Base-by-base conservation (phyloP, 1,140 invertebrate genomes). In the Diorhabda carinulata region DNA sequence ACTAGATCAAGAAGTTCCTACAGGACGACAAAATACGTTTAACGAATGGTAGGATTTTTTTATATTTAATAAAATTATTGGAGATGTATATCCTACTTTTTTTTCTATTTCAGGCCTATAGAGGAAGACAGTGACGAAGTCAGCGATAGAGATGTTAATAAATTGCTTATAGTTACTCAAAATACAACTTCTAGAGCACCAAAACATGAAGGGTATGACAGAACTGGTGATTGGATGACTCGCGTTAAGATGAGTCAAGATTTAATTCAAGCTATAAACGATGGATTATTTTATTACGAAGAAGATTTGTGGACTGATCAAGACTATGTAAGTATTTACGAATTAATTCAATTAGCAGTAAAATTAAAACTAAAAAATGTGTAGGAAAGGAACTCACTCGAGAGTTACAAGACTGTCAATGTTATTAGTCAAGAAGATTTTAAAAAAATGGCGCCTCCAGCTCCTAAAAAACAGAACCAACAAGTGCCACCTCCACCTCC, bases 91-190 rank as follows among this genome's bases (percentile, higher is more conserved):
- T 8, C 47, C n/a, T 4, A 58, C 45, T 52, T 67, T 65, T 69
- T 4, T 52, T 2, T 52, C 3, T 4, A 8, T 8, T 52, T 52
- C 60, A 70, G 67, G 69, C 67, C 62, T 68, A 52, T 68, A 73
- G 87, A 87, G 70, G 91, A 92, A 74, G 93, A 95, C 70, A 90
- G 91, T 8, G 94, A 96, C 79, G 96, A 98, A 82, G 87, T 97
- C 68, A 92, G 92, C 72, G 97, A 99, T 83, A 87, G 90, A 73
- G 95, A 98, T 79, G 89, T 99, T 60, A 95, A 96, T 75, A 96
- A 98, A 81, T 86, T 99, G 68, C 84, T 99, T 9, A 98, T 99
- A 74, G 94, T 99, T 25, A 97, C 96, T 3, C 97, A 98, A 86
- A 73, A 82, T 43, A 79, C 84, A 69, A 47, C 67, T 57, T 82